Percentiles rank a stretch among this genome's conserved stretches.
Conservation (phyloP, 2,888 invertebrate genomes). For the Gnatocerus cornutus region DNA sequence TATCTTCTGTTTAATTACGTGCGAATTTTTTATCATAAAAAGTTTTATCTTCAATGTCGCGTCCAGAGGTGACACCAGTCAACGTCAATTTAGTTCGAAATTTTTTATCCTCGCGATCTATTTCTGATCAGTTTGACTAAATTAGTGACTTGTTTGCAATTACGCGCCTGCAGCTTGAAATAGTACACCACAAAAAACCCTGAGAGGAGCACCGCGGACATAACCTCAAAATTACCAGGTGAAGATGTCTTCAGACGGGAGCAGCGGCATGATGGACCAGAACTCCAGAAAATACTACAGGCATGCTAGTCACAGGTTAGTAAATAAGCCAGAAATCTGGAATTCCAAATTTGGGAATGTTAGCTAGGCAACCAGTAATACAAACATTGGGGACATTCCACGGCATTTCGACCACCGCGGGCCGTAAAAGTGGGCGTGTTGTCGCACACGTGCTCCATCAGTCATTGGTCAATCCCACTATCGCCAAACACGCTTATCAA, state of each 20-base stretch:
- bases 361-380: conserved; percentile 16
- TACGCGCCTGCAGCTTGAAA: conserved; percentile 11
- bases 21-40: no score
- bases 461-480: conserved; percentile 2
- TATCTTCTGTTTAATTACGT: background rate
- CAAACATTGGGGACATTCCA: conserved; percentile 2
- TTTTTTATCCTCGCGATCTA: conserved; percentile 14
- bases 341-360: background rate
- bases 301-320: conserved; percentile 74
- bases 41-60: background rate
- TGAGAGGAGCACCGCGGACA: background rate
- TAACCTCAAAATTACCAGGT: conserved; percentile 26
- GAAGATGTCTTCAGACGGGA: conserved; percentile 20
- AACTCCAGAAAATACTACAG: conserved; percentile 73
- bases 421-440: background rate
- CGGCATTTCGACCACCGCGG: background rate
- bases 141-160: conserved; percentile 16
- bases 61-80: background rate
- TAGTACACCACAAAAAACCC: conserved; percentile 3
- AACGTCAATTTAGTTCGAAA: background rate
- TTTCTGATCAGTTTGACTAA: conserved; percentile 36
- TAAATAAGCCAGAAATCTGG: conserved; percentile 39
- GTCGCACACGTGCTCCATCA: background rate
- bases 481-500: conserved; percentile 55
- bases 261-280: background rate